Base-by-base conservation (phyloP, 2,797 vertebrate species). In the Scolopax rusticola region DNA sequence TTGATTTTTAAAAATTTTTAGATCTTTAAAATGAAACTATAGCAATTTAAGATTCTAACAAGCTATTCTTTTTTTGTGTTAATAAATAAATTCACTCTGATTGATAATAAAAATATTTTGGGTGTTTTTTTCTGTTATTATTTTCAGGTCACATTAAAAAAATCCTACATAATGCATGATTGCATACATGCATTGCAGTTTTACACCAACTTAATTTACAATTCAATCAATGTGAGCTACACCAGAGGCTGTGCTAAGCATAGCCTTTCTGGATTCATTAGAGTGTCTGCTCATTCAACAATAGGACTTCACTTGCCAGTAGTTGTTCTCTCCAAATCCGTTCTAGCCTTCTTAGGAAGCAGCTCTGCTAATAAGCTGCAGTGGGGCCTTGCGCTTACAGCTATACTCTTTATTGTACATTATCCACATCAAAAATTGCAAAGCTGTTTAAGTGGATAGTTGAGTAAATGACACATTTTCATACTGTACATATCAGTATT, bases 331-430 rank as follows among this genome's bases (percentile, higher is more conserved):
- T 95, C 41, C 43, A 95, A 96, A 97, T 95, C 21, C 53, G 74
- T 79, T 38, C 19, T 93, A 91, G 40, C 21, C 64, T 73, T 47
- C n/a, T 80, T 89, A 95, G 76, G 68, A 84, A 71, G 28, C 71
- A 84, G 56, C 5, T 70, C 70, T 57, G 61, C 54, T 97, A 97
- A 94, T 69, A 94, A 97, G 45, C 50, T 95, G 51, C 93, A 89
- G 8, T 78, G 91, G 84, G 90, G 74, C 51, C 59, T 71, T 68
- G 24, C 14, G 12, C 23, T 87, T 80, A 75, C 67, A 79, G 60
- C 28, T 92, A 32, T 61, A 71, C 32, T 19, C n/a, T 80, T 87
- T 59, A 74, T 43, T 89, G 17, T 81, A 64, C 27, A 16, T 78
- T 79, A 74, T 84, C 28, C 87, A 63, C 50, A 24, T 80, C 57